Evolutionary conservation across 23 tunicate genomes (phyloP), one percentile per base, ranked within the genome.

Genomic region (Halocynthia aurantium): DNA sequence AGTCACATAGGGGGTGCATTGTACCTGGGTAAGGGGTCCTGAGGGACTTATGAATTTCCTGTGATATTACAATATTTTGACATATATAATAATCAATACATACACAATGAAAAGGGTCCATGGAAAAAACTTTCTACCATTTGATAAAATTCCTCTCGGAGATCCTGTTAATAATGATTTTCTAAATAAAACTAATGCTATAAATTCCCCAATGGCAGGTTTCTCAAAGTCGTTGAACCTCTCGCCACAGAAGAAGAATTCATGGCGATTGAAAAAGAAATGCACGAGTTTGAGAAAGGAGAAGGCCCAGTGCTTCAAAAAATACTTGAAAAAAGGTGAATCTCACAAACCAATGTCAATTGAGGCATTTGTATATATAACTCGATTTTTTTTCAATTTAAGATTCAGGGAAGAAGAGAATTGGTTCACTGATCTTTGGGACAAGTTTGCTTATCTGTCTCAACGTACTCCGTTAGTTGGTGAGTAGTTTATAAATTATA

Each of bases 341-440:
- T 12, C 18, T 15, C 18, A 58, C 44, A 31, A 31, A 31, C 44
- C 44, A 31, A 31, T 31, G 44, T 31, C 44, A 31, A 31, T 31
- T n/a, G 63, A n/a, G 4, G 63, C 63, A 13, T n/a, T 15, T 2
- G 4, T 2, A 58, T n/a, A 58, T 13, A 58, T 67, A 15, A 67
- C 21, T 50, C 2, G 13, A 13, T 51, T 72, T 51, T 5, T 5
- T 0, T 75, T 73, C 57, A 60, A 10, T 10, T 31, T 4, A 15
- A 92, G 98, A 56, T 82, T 82, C 67, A 64, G 78, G 53, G 75
- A 85, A 20, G 98, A 92, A 60, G 80, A 78, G 51, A 92, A 92
- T 60, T 92, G 98, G 98, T 92, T 92, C 44, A 84, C 98, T 49
- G 98, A 86, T 67, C 67, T 92, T 7, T 92, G 98, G 98, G 98